Base-by-base conservation (phyloP, 2,888 invertebrate genomes). In the Lasioglossum leucozonium region DNA sequence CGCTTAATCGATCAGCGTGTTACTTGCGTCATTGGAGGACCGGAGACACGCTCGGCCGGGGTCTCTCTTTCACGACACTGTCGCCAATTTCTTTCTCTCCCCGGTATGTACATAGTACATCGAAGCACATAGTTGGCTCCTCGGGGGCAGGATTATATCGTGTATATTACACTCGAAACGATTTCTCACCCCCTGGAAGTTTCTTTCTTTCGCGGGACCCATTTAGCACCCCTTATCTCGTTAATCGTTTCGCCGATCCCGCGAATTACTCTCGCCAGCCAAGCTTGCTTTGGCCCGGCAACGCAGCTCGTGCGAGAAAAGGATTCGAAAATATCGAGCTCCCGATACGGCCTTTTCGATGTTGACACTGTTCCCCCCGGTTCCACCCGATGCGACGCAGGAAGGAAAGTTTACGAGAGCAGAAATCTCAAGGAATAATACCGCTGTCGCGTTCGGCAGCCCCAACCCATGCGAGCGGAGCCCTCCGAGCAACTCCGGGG, bases 1-100 rank as follows among this genome's bases (percentile, higher is more conserved):
- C 77, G 82, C 69, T 84, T 78, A 74, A 84, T 84, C 84, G 84
- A 84, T 81, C 80, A 75, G 82, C 76, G 72, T 69, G 76, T 83
- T 77, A 81, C 47, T 40, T 79, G 72, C 85, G 85, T 42, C 67
- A 76, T 44, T 77, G 83, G 77, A 72, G 82, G 44, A 76, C 37
- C 75, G 83, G 77, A 72, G 82, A 58, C 42, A 78, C 51, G 71
- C 40, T 69, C 58, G 65, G 47, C 69, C 55, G 51, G 42, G 34
- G 62, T 30, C 34, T 65, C 81, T 37, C 34, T 42, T 40, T 72
- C 30, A 4, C 30, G 18, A 13, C 51, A 34, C 18, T 16, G 62
- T 18, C 72, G 72, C 42, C 72, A 37, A 51, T 78, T 55, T 78
- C 72, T 77, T 30, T 51, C 51, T 55, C 51, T 51, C 42, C 51